Conservation (phyloP, 2,113 vertebrate species). For the Acanthochromis polyacanthus region DNA sequence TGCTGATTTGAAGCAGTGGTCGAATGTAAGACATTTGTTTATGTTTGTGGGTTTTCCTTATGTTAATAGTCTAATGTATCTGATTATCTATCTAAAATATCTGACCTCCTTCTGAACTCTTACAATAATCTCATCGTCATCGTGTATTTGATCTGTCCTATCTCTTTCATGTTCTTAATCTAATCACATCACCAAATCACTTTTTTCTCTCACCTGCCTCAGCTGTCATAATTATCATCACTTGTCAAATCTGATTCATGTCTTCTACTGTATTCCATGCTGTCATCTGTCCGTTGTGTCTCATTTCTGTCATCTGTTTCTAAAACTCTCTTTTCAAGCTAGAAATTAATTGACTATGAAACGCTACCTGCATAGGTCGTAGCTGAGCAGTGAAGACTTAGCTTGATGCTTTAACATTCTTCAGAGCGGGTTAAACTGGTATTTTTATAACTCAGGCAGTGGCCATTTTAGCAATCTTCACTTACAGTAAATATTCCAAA, state of each 20-base stretch:
- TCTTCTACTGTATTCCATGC: not conserved
- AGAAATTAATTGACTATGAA: not conserved
- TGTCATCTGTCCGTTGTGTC: not conserved
- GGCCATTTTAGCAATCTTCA: not conserved
- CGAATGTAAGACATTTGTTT: slow-evolving; percentile 70
- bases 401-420: not conserved
- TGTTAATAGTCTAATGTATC: not conserved
- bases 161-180: not conserved
- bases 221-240: not conserved
- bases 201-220: not conserved
- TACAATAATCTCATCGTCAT: not conserved
- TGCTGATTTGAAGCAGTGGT: slow-evolving; percentile 76
- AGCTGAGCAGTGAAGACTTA: not conserved
- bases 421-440: not conserved
- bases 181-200: not conserved
- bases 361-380: not conserved
- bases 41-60: not conserved
- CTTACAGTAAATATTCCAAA: not conserved
- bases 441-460: not conserved
- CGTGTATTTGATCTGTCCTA: not conserved
- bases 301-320: not conserved
- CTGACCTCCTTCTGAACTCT: not conserved
- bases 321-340: not conserved
- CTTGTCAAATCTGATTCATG: not conserved
- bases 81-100: not conserved